phyloP scores from a whole-genome alignment of 1,140 invertebrate species.

The Drosophila carrolli region DNA sequence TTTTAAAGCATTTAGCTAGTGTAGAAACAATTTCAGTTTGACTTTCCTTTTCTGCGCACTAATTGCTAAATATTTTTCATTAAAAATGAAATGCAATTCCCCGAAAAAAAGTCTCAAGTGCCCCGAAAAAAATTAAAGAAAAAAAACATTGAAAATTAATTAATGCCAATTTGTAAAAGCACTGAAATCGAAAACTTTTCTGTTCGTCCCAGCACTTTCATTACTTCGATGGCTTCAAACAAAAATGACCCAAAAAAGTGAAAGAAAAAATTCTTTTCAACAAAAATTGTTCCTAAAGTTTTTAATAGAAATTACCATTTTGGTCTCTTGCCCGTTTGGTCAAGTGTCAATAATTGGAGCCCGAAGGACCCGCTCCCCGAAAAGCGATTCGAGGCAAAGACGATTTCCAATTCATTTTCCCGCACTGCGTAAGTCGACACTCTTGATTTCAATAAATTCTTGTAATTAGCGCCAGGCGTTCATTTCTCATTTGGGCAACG shows the following conservation, averaged over 20 bases:
- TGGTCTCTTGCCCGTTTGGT: conserved; percentile 75
- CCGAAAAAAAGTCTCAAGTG: conserved; percentile 36
- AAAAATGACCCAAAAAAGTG: conserved; percentile 58
- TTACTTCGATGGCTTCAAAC: conserved; percentile 65
- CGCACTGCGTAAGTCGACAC: conserved; percentile 52
- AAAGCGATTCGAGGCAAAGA: conserved; percentile 39
- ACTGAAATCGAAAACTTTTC: conserved; percentile 79
- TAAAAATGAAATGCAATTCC: conserved; percentile 50
- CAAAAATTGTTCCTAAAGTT: conserved; percentile 70
- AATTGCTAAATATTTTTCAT: conserved; percentile 60
- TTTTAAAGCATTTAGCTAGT: neutral
- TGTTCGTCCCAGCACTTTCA: conserved; percentile 58
- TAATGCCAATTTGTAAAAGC: conserved; percentile 80
- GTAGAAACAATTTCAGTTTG: conserved; percentile 4
- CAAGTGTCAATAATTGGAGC: conserved; percentile 77
- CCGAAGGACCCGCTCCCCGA: conserved; percentile 22
- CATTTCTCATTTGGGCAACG: conserved; percentile 57
- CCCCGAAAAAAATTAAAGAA: conserved; percentile 10
- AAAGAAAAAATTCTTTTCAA: conserved; percentile 62
- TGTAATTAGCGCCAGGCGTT: conserved; percentile 76
- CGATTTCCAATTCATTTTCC: conserved; percentile 39
- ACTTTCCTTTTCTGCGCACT: neutral
- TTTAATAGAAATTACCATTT: conserved; percentile 82
- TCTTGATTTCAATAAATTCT: conserved; percentile 81
- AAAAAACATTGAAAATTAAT: conserved; percentile 76